Evolutionary conservation across 2,888 invertebrate species (phyloP).

Genomic region (Odontocerum albicorne): DNA sequence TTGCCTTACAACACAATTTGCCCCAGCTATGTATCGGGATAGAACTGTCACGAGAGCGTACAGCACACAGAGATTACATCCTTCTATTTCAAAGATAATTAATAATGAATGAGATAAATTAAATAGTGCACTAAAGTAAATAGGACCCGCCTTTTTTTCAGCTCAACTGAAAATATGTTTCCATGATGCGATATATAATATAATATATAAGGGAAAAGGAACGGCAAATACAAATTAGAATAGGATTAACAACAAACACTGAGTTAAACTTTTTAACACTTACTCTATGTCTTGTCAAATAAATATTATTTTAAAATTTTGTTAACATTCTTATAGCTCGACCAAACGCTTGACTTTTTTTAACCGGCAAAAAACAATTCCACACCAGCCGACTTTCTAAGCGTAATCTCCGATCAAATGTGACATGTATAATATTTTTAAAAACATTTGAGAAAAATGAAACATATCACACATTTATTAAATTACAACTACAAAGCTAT

Average conservation of each 20-base stretch:
- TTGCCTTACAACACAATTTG: constrained; percentile 10
- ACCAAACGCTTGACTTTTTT: constrained; percentile 12
- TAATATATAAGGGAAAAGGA: constrained; percentile 26
- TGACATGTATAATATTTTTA: constrained; percentile 17
- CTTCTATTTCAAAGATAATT: constrained; percentile 25
- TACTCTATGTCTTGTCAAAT: constrained; percentile 34
- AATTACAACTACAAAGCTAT: constrained; percentile 35
- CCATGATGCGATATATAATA: constrained; percentile 11
- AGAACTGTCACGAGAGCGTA: constrained; percentile 8
- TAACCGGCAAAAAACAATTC: constrained; percentile 18
- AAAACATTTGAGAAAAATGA: constrained; percentile 25
- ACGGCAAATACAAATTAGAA: constrained; percentile 30
- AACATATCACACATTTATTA: constrained; percentile 35
- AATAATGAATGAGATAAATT: constrained; percentile 23
- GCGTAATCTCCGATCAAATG: constrained; percentile 17
- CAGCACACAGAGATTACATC: constrained; percentile 29
- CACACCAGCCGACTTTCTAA: constrained; percentile 17
- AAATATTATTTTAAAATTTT: constrained; percentile 28
- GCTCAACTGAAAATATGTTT: constrained; percentile 35
- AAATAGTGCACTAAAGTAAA: constrained; percentile 27
- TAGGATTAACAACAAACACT: constrained; percentile 35
- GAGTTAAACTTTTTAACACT: constrained; percentile 34
- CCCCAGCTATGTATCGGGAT: not conserved
- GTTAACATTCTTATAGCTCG: constrained; percentile 23
- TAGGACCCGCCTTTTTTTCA: constrained; percentile 37